Conservation (phyloP, 2,113 vertebrate genomes). For the Urocitellus parryii region DNA sequence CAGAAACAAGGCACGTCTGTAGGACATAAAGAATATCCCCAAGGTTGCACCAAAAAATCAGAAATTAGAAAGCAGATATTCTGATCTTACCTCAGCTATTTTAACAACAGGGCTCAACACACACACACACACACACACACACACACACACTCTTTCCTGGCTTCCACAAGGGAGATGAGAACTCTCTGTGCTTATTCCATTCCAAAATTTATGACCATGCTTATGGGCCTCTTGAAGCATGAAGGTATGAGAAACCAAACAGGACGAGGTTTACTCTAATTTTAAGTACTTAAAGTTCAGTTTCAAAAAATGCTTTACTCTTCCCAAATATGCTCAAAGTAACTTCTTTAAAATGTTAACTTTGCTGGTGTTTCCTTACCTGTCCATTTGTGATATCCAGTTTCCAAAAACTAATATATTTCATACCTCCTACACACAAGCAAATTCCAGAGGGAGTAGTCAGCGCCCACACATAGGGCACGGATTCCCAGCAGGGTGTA, state of each 20-base stretch:
- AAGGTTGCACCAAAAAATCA: background rate
- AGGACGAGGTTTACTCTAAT: background rate
- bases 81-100: background rate
- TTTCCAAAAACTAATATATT: slow-evolving; percentile 77
- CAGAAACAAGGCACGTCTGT: background rate
- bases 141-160: slow-evolving; percentile 16
- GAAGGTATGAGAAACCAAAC: slow-evolving; percentile 29
- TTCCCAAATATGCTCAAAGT: slow-evolving; percentile 56
- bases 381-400: slow-evolving; percentile 51
- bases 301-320: background rate
- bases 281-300: slow-evolving; percentile 45
- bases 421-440: slow-evolving; percentile 68
- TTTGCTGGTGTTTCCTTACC: slow-evolving; percentile 62
- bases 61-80: background rate
- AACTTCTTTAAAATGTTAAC: slow-evolving; percentile 54
- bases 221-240: background rate
- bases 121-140: background rate
- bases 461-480: slow-evolving; percentile 63
- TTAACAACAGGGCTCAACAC: background rate
- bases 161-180: background rate
- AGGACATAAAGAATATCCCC: background rate
- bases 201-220: slow-evolving; percentile 32
- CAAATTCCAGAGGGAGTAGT: slow-evolving; percentile 72
- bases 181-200: slow-evolving; percentile 17
- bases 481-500: slow-evolving; percentile 71